Base-by-base conservation (phyloP, 2,888 invertebrate genomes). In the Keiferia lycopersicella region DNA sequence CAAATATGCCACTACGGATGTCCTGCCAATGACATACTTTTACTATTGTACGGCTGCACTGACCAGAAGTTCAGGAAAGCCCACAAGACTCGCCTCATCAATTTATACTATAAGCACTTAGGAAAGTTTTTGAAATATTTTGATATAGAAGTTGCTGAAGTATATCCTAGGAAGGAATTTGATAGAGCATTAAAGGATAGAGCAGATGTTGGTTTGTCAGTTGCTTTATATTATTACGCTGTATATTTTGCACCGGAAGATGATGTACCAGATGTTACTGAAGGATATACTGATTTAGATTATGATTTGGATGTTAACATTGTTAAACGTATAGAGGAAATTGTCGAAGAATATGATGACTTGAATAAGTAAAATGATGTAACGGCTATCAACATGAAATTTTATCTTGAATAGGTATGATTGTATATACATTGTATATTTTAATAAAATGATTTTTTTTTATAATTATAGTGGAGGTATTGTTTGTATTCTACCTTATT, bases 1-100 rank as follows among this genome's bases (percentile, higher is more conserved):
- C 85, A 86, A 61, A 34, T 81, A 0, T 62, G 77, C 0, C 67
- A 75, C 67, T 80, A 73, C 62, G 83, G 83, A 1, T 74, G 72
- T 60, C 84, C 83, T 0, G 56, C 82, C 0, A 48, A 71, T 6
- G 86, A 86, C 56, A 69, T 86, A 1, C 3, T 84, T 0, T 81
- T 75, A 56, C 80, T 85, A 53, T 75, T 85, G 14, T 77, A 76
- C 45, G 64, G 64, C 2, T 67, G 75, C 10, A 81, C 83, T 0
- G 83, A 84, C 61, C 70, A 72, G 16, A 50, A 78, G 10, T 82
- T 86, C 38, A 73, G 86, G 14, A 72, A 65, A n/a, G 59, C 69
- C 0, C 77, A 86, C 60, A 41, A 83, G 41, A 59, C 68, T 1
- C 20, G 77, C 20, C 67, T 87, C 0, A 83, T 82, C 56, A 67